Percentiles rank a stretch among this genome's conserved stretches.
These are phyloP conservation scores for Rhinophrynus dorsalis DNA, from an alignment of 2,797 vertebrate species.

Conservation along the genomic window DNA sequence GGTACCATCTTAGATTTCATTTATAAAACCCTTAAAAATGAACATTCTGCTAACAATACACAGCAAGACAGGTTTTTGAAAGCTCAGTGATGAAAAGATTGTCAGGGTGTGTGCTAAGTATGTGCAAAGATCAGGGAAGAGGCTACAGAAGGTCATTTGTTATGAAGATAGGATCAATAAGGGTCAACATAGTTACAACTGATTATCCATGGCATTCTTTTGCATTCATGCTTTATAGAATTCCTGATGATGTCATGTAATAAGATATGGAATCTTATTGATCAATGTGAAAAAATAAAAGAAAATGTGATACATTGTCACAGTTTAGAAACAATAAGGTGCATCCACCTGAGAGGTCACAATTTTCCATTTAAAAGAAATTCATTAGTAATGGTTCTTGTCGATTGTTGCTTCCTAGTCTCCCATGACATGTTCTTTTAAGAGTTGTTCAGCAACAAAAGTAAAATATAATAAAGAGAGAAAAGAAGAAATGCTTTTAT, in stretches of 20 bases:
- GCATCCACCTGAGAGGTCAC: slow-evolving; percentile 70
- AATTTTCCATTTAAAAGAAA: slow-evolving; percentile 64
- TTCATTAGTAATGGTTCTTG: slow-evolving; percentile 64
- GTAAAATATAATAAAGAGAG: too few relatives aligned
- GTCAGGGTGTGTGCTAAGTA: slow-evolving; percentile 54
- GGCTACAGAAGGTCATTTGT: slow-evolving; percentile 56
- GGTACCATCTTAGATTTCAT: slow-evolving; percentile 63
- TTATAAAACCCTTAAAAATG: slow-evolving; percentile 60
- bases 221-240: slow-evolving; percentile 60
- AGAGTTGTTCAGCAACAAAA: too few relatives aligned
- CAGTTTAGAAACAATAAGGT: slow-evolving; percentile 79
- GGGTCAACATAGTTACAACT: slow-evolving; percentile 60
- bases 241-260: slow-evolving; percentile 61
- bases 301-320: slow-evolving; percentile 69
- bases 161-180: slow-evolving; percentile 53
- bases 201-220: slow-evolving; percentile 63
- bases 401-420: slow-evolving; percentile 57
- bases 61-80: slow-evolving; percentile 63
- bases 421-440: too few relatives aligned
- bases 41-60: slow-evolving; percentile 58
- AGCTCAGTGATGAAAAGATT: slow-evolving; percentile 64
- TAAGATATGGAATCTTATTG: slow-evolving; percentile 48
- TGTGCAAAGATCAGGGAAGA: slow-evolving; percentile 56
- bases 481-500: too few relatives aligned
- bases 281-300: slow-evolving; percentile 63